Evolutionary conservation across 1,140 invertebrate species (phyloP), one percentile per base, ranked within the genome.

Genomic region (Heliconius nattereri): DNA sequence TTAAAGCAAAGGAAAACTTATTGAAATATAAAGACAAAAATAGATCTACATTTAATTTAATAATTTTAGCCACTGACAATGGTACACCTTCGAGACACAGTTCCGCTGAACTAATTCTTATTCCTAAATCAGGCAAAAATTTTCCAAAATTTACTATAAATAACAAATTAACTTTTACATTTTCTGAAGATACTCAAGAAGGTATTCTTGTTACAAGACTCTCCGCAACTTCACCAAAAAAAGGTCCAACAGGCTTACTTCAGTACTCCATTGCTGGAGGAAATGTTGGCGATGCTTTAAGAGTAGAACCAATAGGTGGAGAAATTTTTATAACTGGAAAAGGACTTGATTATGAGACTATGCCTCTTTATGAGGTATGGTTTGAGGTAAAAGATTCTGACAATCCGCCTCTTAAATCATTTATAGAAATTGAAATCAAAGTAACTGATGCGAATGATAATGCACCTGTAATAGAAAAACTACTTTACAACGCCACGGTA

Each of bases 361-460:
- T 97, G 79, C 96, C 97, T 23, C 92, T 96, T 23, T 99, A 98
- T 91, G 97, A 98, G 93, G 96, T 99, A 35, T 99, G 98, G 98
- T 96, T 99, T 73, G 98, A 98, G 95, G 98, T 98, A 1, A 95
- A 96, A 75, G 98, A 99, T 92, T 97, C 97, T 1, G 98, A 98
- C 88, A 96, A 95, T 71, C 98, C 98, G 7, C 96, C 97, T 1
- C 90, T 98, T 23, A 95, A 97, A 78, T 97, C 96, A 73, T 97
- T 97, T 19, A 95, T 97, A 79, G 95, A 97, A 85, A 90, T 99
- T 7, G 95, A 97, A 66, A 96, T 99, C 29, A 98, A 98, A 89
- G 97, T 99, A 0, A 97, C 97, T 1, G 98, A 99, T 91, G 96
- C 96, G 8, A 99, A 99, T 92, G 98, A 99, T 87, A 99, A 99